Evolutionary conservation across 2,888 invertebrate species (phyloP), one percentile per base, ranked within the genome.

Genomic region (Napeogenes sylphis): DNA sequence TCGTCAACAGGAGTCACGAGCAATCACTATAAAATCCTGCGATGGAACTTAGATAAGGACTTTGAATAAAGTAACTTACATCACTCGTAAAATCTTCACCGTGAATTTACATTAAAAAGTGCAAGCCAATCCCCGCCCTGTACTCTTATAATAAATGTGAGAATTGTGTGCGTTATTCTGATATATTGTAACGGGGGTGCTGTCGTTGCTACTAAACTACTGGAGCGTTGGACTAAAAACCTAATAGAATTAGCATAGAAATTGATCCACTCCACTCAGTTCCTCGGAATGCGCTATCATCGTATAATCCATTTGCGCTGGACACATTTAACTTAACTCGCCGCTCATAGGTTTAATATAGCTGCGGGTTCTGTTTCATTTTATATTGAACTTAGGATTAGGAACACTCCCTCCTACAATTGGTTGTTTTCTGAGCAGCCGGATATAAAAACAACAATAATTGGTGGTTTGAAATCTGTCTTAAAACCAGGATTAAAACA

Each of bases 201-300:
- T 59, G 59, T 62, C 59, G 55, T 57, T 54, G 58, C 45, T 51
- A 35, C 65, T 65, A 58, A 63, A 63, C 63, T 66, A 74, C 75
- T 74, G 51, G 51, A 51, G 61, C 65, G 62, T 78, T 78, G 75
- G 77, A 78, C 81, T 82, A 80, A 83, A 82, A 81, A 79, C 77
- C 78, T 78, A 81, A 84, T 80, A 79, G 80, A 79, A 84, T 84
- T 84, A 75, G 79, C 84, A 84, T 84, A 81, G 81, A 81, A 83
- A 84, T 83, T 75, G 83, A 78, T 79, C 77, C 78, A 71, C 78
- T 75, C 76, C 74, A 73, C 38, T 73, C 74, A 55, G 61, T 63
- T 59, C 73, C 72, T 77, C 75, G 73, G 75, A 75, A 68, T 72
- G 73, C 70, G 73, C 77, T 77, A 80, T 82, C 81, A 83, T 82